Evolutionary conservation across 2,888 invertebrate genomes (phyloP), one percentile per base, ranked within the genome.

Genomic region (Epiblema foenella): DNA sequence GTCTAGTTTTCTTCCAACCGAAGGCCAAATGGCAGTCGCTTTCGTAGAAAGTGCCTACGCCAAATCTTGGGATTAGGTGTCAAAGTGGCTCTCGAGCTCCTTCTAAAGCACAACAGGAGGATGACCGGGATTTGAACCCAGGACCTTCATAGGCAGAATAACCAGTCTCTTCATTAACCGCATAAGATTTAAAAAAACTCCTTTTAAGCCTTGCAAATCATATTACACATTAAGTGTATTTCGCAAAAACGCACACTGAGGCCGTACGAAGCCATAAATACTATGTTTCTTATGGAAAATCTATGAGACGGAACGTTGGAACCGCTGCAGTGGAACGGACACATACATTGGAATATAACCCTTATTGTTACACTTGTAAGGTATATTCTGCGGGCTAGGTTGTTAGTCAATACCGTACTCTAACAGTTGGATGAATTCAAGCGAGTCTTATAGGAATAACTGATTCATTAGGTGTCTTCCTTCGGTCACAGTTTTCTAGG

Each of bases 391-490:
- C 52, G 5, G 17, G 37, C 0, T 3, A 9, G 12, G 12, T 58
- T 39, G n/a, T 52, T 4, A 60, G 24, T 11, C 54, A n/a, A 24
- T 64, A 64, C 64, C 52, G 64, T 64, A 54, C 8, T 29, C 58
- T 29, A 54, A 64, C 64, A 64, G 64, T 64, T 54, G 59, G 51
- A 59, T 18, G 51, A 67, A 59, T 51, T 68, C 39, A 68, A 11
- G 67, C 67, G 51, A 49, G 37, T 58, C 49, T n/a, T 58, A 59
- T 39, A 39, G 67, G 51, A 68, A 68, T 68, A 59, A 52, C 58
- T 52, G 67, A 59, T 67, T 58, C 67, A 67, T 59, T 68, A 24
- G 51, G 37, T 58, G 62, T 29, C 46, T 46, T 17, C 46, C 11
- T 12, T 20, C 54, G 59, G 33, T 51, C 17, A 18, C 51, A 49